Percentiles rank a stretch among this genome's conserved stretches.
phyloP scores from a whole-genome alignment of 2,888 invertebrate species.

The Slavum lentiscoides region DNA sequence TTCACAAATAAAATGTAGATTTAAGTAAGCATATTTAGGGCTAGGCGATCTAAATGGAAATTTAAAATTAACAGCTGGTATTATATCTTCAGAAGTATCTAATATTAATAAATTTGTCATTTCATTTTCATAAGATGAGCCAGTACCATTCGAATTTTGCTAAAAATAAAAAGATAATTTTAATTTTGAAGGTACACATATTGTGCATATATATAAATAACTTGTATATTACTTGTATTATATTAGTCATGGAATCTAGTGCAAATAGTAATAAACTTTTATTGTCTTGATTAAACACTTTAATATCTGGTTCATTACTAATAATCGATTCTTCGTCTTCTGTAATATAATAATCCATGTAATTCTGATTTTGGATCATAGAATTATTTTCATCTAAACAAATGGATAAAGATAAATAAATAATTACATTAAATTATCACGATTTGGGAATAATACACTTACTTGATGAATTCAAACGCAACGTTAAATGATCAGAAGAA shows the following conservation, averaged over 20 bases:
- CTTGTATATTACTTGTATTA: slow-evolving; percentile 27
- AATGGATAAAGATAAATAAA: background rate
- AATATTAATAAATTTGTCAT: slow-evolving; percentile 49
- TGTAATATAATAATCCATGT: slow-evolving; percentile 49
- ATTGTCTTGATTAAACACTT: slow-evolving; percentile 43
- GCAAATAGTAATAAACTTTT: slow-evolving; percentile 34
- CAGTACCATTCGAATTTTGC: slow-evolving; percentile 44
- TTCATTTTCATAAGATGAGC: slow-evolving; percentile 58
- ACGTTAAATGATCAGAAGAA: slow-evolving; percentile 20
- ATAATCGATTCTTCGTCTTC: slow-evolving; percentile 35
- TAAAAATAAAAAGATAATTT: slow-evolving; percentile 19
- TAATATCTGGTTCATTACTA: slow-evolving; percentile 40
- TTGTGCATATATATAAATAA: no score
- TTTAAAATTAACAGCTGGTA: slow-evolving; percentile 20
- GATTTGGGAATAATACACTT: slow-evolving; percentile 9
- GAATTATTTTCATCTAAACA: slow-evolving; percentile 40
- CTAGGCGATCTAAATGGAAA: slow-evolving; percentile 61
- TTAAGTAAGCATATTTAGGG: slow-evolving; percentile 84
- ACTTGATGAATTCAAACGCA: slow-evolving; percentile 35
- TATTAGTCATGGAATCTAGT: slow-evolving; percentile 43
- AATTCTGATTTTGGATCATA: slow-evolving; percentile 32
- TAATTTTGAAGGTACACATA: background rate
- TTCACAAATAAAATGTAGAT: slow-evolving; percentile 93
- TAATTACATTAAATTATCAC: background rate
- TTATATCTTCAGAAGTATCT: slow-evolving; percentile 35